phyloP scores from a whole-genome alignment of 2,113 vertebrate genomes.

The Datnioides undecimradiatus region DNA sequence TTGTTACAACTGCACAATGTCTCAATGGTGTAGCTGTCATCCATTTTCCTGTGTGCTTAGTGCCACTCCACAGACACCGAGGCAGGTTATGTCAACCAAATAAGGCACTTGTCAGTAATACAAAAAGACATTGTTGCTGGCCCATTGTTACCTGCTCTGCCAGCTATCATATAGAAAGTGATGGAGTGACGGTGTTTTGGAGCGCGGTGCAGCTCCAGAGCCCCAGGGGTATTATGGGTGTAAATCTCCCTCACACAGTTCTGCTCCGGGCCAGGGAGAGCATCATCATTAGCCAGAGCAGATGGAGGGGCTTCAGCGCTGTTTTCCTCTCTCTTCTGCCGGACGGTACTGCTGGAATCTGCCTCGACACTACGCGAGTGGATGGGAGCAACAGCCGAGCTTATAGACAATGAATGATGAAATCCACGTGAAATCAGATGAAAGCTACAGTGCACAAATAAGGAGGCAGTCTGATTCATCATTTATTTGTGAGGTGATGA shows the following conservation, averaged over 20 bases:
- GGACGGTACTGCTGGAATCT: slow-evolving; percentile 72
- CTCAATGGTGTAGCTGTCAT: slow-evolving; percentile 79
- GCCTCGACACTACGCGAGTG: slow-evolving; percentile 58
- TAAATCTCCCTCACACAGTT: slow-evolving; percentile 80
- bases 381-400: slow-evolving; percentile 58
- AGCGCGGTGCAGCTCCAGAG: slow-evolving; percentile 52
- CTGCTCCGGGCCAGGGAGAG: slow-evolving; percentile 77
- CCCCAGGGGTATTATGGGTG: slow-evolving; percentile 78
- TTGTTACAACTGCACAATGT: slow-evolving; percentile 74
- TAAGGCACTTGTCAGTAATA: slow-evolving; percentile 81
- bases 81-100: slow-evolving; percentile 81
- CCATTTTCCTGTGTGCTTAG: slow-evolving; percentile 62
- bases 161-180: slow-evolving; percentile 79
- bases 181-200: slow-evolving; percentile 77
- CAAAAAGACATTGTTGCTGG: slow-evolving; percentile 80
- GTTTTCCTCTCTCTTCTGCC: slow-evolving; percentile 60
- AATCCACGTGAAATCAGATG: slow-evolving; percentile 80
- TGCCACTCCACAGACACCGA: slow-evolving; percentile 67
- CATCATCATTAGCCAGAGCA: slow-evolving; percentile 80
- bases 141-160: slow-evolving; percentile 79
- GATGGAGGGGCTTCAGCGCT: slow-evolving; percentile 71
- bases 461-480: slow-evolving; percentile 66
- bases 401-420: slow-evolving; percentile 79
- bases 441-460: slow-evolving; percentile 60
- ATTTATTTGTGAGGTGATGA: slow-evolving; percentile 70